Percentiles rank a stretch among this genome's conserved stretches.
Evolutionary conservation across 2,888 invertebrate species (phyloP).

Genomic region (Drosophila affinis): DNA sequence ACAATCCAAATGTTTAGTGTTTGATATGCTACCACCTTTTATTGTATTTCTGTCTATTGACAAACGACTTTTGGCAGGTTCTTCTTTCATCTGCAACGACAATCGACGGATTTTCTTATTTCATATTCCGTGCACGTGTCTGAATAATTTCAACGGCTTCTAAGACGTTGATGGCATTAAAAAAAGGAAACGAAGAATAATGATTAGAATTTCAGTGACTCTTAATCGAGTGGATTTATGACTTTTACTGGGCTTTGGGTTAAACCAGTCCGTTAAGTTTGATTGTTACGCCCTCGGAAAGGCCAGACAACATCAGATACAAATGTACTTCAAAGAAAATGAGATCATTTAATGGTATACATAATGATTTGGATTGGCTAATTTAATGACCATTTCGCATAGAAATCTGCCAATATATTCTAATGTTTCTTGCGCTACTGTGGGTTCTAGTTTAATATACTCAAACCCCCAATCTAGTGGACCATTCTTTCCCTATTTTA

Average conservation of each 20-base stretch:
- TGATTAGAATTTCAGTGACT: conserved; percentile 35
- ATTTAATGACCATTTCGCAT: neutral
- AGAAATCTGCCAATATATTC: neutral
- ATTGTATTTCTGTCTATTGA: conserved; percentile 3
- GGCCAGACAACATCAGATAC: neutral
- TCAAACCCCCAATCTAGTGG: neutral
- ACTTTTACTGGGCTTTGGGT: conserved; percentile 48
- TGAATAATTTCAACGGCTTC: conserved; percentile 58
- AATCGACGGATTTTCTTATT: conserved; percentile 27
- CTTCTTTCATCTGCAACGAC: conserved; percentile 42
- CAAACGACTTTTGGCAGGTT: conserved; percentile 32
- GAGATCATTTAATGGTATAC: neutral
- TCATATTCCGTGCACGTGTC: conserved; percentile 53
- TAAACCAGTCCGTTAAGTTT: conserved; percentile 50
- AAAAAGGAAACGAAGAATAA: conserved; percentile 38
- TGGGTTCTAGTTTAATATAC: neutral
- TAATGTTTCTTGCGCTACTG: neutral
- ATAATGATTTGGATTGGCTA: neutral
- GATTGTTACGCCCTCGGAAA: conserved; percentile 8
- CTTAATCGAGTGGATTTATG: conserved; percentile 52
- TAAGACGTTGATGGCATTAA: conserved; percentile 60
- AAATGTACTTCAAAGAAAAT: conserved; percentile 6
- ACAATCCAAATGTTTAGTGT: neutral
- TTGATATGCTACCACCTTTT: neutral
- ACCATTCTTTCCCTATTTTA: neutral